These are phyloP conservation scores for Chloroceryle amazona DNA, from an alignment of 2,797 vertebrate genomes.

Conservation along the genomic window DNA sequence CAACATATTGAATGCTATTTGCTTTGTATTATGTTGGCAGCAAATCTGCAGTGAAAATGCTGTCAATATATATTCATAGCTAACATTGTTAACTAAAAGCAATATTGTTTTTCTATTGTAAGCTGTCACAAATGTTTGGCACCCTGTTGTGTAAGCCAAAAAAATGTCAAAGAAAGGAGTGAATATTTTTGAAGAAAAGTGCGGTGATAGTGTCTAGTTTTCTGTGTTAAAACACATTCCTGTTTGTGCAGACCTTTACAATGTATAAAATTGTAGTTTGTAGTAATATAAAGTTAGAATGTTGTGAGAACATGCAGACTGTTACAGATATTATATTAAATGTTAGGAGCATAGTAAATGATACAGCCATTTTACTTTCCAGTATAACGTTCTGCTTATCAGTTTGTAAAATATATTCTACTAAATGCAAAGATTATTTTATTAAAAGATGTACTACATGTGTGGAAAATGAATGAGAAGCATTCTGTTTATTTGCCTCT, in stretches of 20 bases:
- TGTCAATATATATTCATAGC: slow-evolving; percentile 87
- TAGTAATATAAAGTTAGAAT: slow-evolving; percentile 51
- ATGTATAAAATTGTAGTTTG: slow-evolving; percentile 32
- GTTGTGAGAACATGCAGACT: neutral
- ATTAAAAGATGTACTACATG: neutral
- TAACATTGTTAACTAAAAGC: slow-evolving; percentile 89
- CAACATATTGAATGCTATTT: slow-evolving; percentile 84
- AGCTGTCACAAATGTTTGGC: slow-evolving; percentile 84
- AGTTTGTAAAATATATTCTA: slow-evolving; percentile 1
- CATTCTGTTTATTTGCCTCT: neutral
- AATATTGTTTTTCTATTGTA: slow-evolving; percentile 88
- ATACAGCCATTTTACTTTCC: slow-evolving; percentile 37
- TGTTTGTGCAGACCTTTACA: slow-evolving; percentile 45
- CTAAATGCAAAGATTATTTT: neutral
- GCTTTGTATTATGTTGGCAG: slow-evolving; percentile 85
- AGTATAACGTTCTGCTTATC: neutral
- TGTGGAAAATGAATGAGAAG: neutral
- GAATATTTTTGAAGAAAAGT: slow-evolving; percentile 65
- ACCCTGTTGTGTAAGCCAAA: slow-evolving; percentile 80
- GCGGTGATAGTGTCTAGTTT: slow-evolving; percentile 70
- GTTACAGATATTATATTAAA: neutral
- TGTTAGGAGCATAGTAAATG: neutral
- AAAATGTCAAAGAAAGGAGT: slow-evolving; percentile 76
- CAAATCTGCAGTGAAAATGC: slow-evolving; percentile 82
- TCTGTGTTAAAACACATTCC: slow-evolving; percentile 53